Percentiles rank a stretch among this genome's conserved stretches.
Evolutionary conservation across 2,113 vertebrate genomes (phyloP).

Genomic region (Pardalotus punctatus): DNA sequence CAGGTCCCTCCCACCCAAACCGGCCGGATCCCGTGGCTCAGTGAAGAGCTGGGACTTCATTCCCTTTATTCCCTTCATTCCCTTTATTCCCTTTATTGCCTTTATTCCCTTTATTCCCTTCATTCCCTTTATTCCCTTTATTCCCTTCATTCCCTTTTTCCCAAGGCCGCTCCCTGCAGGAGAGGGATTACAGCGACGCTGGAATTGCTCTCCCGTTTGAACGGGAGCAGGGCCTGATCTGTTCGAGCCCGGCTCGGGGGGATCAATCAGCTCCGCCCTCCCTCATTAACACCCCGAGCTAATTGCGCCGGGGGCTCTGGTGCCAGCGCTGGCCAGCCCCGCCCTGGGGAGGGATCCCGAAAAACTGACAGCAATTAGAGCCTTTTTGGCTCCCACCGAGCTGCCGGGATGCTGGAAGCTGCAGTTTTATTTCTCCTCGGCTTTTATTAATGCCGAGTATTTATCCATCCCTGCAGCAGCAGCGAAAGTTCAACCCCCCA

Average conservation of each 20-base stretch:
- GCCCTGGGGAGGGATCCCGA: not conserved
- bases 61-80: no score
- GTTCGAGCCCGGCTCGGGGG: not conserved
- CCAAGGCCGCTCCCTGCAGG: not conserved
- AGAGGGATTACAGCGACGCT: fast-evolving
- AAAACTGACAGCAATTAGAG: fast-evolving
- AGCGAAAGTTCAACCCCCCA: not conserved
- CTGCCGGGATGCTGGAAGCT: not conserved
- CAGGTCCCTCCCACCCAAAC: no score
- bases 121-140: no score
- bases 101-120: no score
- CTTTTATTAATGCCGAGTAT: not conserved
- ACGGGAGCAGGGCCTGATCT: fast-evolving
- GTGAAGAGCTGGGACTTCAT: no score
- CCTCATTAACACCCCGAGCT: not conserved
- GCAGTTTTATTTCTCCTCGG: not conserved
- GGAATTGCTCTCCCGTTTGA: not conserved
- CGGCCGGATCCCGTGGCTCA: no score
- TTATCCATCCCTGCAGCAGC: not conserved
- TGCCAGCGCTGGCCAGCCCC: fast-evolving
- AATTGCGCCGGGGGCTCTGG: fast-evolving
- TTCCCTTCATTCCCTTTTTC: no score
- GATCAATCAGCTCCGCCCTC: not conserved
- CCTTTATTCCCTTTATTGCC: no score
- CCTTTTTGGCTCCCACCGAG: fast-evolving